Evolutionary conservation across 2,797 vertebrate species (phyloP).

Genomic region (Micromesistius poutassou): DNA sequence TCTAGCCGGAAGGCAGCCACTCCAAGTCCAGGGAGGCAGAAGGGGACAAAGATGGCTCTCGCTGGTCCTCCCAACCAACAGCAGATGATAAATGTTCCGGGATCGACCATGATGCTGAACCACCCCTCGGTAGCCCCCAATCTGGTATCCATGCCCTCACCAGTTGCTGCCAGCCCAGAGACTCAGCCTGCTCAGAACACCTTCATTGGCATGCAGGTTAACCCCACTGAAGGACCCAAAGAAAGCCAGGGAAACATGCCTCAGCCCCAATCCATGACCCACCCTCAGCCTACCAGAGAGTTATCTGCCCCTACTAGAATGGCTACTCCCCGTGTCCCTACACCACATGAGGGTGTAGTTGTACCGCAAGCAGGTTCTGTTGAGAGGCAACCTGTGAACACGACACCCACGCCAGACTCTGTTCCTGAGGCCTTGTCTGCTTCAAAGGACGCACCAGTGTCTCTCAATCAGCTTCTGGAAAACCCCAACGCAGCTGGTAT

Average conservation of each 20-base stretch:
- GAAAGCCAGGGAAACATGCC: slow-evolving; percentile 73
- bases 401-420: slow-evolving; percentile 71
- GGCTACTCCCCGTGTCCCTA: slow-evolving; percentile 71
- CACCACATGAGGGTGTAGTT: slow-evolving; percentile 76
- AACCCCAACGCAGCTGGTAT: slow-evolving; percentile 78
- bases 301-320: slow-evolving; percentile 70
- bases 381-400: slow-evolving; percentile 63
- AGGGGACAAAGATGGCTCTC: slow-evolving; percentile 83
- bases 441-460: slow-evolving; percentile 86
- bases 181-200: slow-evolving; percentile 74
- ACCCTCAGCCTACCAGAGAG: slow-evolving; percentile 76
- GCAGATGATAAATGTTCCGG: slow-evolving; percentile 78
- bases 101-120: slow-evolving; percentile 79
- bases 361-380: slow-evolving; percentile 71
- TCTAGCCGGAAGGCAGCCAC: slow-evolving; percentile 93
- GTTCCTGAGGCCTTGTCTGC: slow-evolving; percentile 75
- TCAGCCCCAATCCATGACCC: slow-evolving; percentile 52
- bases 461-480: slow-evolving; percentile 93
- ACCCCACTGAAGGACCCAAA: slow-evolving; percentile 74
- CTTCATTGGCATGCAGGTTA: slow-evolving; percentile 64
- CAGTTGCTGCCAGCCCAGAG: slow-evolving; percentile 63
- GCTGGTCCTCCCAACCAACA: slow-evolving; percentile 79
- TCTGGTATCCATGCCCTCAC: slow-evolving; percentile 73
- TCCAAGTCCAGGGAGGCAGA: slow-evolving; percentile 93
- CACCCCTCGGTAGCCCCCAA: slow-evolving; percentile 75